Evolutionary conservation across 2,113 vertebrate species (phyloP).

Genomic region (Gasterosteus aculeatus): DNA sequence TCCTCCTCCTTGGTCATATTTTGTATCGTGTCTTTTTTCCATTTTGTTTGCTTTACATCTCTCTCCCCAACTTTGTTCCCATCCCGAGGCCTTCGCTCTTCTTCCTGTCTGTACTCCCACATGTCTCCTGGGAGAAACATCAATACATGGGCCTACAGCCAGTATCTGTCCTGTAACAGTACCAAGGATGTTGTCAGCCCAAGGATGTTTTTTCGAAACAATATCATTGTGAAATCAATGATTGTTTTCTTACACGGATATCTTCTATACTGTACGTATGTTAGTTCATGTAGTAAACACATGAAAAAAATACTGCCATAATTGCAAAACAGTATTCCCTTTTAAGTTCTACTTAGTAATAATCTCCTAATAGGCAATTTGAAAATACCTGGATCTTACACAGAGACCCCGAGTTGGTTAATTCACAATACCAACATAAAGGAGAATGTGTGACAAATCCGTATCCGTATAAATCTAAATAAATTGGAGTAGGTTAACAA

Average conservation of each 20-base stretch:
- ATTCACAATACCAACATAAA: not conserved
- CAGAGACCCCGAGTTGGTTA: not conserved
- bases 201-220: not conserved
- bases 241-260: not conserved
- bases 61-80: not conserved
- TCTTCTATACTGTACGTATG: not conserved
- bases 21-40: not conserved
- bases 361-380: not conserved
- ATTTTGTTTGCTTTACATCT: not conserved
- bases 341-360: not conserved
- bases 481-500: not conserved
- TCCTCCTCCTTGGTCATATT: not conserved
- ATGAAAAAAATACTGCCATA: not conserved
- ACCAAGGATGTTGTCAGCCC: too few species aligned
- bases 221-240: not conserved
- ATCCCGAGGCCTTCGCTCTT: not conserved
- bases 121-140: conserved; percentile 1
- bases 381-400: not conserved
- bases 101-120: not conserved
- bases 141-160: not conserved
- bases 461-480: not conserved
- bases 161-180: not conserved
- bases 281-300: not conserved
- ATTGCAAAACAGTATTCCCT: not conserved
- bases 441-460: not conserved